Evolutionary conservation across 2,113 vertebrate species (phyloP), one percentile per base, ranked within the genome.

Genomic region (Sylvicapra grimmia): DNA sequence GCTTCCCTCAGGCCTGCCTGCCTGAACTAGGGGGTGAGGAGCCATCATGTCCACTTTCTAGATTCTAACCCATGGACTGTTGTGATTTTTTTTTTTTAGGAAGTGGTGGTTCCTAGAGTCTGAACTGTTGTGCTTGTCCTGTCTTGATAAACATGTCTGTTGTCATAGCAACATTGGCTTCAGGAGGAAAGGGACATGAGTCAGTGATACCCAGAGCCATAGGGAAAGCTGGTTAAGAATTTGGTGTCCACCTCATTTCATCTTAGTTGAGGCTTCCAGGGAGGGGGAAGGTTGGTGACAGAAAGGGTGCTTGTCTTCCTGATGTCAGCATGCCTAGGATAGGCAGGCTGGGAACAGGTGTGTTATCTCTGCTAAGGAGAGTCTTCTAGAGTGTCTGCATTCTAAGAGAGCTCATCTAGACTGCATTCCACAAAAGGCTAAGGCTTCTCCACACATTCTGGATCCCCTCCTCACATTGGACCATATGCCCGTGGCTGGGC

Each of bases 381-480:
- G 56, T 58, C 56, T 58, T 58, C 56, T 25, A 25, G 21, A 58
- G 9, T 58, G 23, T 58, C 56, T 58, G 56, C 56, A 25, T 58
- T 58, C 44, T 21, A 14, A 2, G 33, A n/a, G 8, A 15, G 51
- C 13, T 1, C 51, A 0, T 54, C 63, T 23, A 4, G 29, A 49
- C 25, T 49, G 29, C 21, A 13, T 75, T 79, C 27, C 13, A 25
- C 25, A 1, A 19, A n/a, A 61, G 16, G 15, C n/a, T 54, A n/a
- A 51, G 84, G 14, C 27, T 88, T 75, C 18, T 83, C 33, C 7
- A 89, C 16, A 4, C 77, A 25, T 53, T 25, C 19, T 5, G 6
- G n/a, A 21, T 3, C 15, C 4, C 40, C 9, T 75, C 33, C 40
- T 49, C 58, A 12, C 4, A 2, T 1, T 0, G 7, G 4, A 12